Conservation (phyloP, 1,140 invertebrate species). For the Drosophila gunungcola region DNA sequence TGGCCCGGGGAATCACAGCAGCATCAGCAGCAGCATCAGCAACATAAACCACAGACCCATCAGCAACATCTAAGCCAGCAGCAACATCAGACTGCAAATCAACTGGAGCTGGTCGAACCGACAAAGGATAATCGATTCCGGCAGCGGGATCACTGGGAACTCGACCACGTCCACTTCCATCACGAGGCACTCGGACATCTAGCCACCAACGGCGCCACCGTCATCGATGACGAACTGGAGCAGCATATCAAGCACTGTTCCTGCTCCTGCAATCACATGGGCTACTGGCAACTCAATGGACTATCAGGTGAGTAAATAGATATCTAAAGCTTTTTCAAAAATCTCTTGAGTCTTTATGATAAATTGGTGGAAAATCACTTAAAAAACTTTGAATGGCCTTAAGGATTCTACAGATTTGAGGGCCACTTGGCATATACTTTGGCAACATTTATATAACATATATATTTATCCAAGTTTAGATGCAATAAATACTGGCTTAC, state of each 20-base stretch:
- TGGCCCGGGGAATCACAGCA: slow-evolving; percentile 32
- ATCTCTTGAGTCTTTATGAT: no score
- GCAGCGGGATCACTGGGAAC: slow-evolving; percentile 24
- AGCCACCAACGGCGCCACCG: slow-evolving; percentile 84
- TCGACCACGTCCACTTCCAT: slow-evolving; percentile 47
- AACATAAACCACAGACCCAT: slow-evolving; percentile 12
- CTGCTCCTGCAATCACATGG: slow-evolving; percentile 96
- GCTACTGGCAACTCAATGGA: slow-evolving; percentile 95
- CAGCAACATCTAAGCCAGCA: slow-evolving; percentile 42
- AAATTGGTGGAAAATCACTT: no score
- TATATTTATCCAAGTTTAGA: no score
- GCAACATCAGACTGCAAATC: slow-evolving; percentile 54
- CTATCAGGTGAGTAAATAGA: slow-evolving; percentile 89
- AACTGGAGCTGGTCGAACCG: slow-evolving; percentile 49
- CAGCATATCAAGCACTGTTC: slow-evolving; percentile 94
- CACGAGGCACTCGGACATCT: slow-evolving; percentile 29
- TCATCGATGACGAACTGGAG: slow-evolving; percentile 90
- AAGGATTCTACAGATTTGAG: no score
- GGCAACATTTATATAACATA: no score
- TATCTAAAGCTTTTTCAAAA: background rate
- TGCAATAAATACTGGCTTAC: no score
- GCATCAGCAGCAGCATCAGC: slow-evolving; percentile 14
- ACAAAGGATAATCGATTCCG: slow-evolving; percentile 55
- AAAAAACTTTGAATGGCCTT: no score
- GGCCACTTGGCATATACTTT: no score